phyloP scores from a whole-genome alignment of 2,888 invertebrate genomes.

The Melinaea menophilus region DNA sequence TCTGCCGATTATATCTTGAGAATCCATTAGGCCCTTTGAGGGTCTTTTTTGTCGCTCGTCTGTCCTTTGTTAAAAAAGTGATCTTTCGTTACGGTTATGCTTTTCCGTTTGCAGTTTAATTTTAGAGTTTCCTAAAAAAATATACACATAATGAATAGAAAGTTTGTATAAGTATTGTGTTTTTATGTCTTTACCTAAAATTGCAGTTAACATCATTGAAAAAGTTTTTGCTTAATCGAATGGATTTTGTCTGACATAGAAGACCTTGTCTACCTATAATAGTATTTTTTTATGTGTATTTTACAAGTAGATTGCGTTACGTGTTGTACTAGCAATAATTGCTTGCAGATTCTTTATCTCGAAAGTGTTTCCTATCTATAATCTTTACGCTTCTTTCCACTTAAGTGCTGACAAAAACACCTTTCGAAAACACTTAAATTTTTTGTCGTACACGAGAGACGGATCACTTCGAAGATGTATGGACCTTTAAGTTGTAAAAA shows the following conservation, averaged over 20 bases:
- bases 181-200: neutral
- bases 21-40: conserved; percentile 56
- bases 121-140: conserved; percentile 36
- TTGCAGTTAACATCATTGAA: too few relatives aligned
- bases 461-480: neutral
- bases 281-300: too few relatives aligned
- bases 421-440: conserved; percentile 1
- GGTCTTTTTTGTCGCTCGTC: conserved; percentile 45
- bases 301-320: neutral
- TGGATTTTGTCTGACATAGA: too few relatives aligned
- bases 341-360: neutral
- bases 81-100: conserved; percentile 63
- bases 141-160: neutral
- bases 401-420: conserved; percentile 8
- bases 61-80: conserved; percentile 60
- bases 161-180: conserved; percentile 1
- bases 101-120: conserved; percentile 57
- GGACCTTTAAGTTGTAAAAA: neutral
- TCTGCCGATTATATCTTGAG: conserved; percentile 41
- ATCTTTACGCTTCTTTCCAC: conserved; percentile 23
- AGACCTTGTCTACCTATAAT: too few relatives aligned
- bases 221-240: too few relatives aligned
- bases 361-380: conserved; percentile 2
- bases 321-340: neutral
- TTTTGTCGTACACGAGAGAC: conserved; percentile 2